Evolutionary conservation across 1,140 invertebrate genomes (phyloP).

Genomic region (Tenebrio molitor): DNA sequence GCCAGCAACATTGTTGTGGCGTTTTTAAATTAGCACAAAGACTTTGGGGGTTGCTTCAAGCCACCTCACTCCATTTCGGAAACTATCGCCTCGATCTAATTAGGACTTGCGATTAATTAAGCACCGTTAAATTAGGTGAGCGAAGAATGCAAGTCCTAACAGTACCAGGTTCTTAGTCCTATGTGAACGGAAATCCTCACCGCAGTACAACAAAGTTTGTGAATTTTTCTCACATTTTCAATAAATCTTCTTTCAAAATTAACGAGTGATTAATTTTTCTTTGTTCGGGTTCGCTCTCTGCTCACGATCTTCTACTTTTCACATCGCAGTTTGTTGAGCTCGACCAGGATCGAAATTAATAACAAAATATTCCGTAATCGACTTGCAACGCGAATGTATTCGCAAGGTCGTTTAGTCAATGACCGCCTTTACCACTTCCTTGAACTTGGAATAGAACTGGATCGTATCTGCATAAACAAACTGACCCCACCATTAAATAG

Average conservation of each 20-base stretch:
- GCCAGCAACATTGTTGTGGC: too few species aligned
- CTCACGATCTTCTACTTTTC: too few species aligned
- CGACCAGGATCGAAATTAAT: slow-evolving; percentile 6
- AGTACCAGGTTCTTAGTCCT: slow-evolving; percentile 14
- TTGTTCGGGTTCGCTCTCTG: slow-evolving; percentile 4
- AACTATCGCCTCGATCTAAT: slow-evolving; percentile 6
- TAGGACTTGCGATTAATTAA: slow-evolving; percentile 27
- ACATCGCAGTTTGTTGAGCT: not conserved
- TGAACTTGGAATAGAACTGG: slow-evolving; percentile 53
- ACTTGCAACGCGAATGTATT: slow-evolving; percentile 36
- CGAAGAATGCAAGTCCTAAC: slow-evolving; percentile 36
- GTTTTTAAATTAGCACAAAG: too few species aligned
- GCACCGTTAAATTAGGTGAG: slow-evolving; percentile 34
- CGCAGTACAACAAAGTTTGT: slow-evolving; percentile 14
- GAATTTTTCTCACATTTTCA: slow-evolving; percentile 34
- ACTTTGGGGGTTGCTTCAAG: too few species aligned
- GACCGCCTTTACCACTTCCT: slow-evolving; percentile 56
- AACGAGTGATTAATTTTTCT: slow-evolving; percentile 22
- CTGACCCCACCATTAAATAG: slow-evolving; percentile 25
- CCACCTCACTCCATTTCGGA: not conserved
- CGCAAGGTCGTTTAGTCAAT: slow-evolving; percentile 58
- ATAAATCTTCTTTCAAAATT: slow-evolving; percentile 31
- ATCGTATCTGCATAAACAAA: slow-evolving; percentile 45
- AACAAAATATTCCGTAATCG: slow-evolving; percentile 21
- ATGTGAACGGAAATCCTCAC: slow-evolving; percentile 30